Base-by-base conservation (phyloP, 23 tunicate genomes). In the Phallusia fumigata region DNA sequence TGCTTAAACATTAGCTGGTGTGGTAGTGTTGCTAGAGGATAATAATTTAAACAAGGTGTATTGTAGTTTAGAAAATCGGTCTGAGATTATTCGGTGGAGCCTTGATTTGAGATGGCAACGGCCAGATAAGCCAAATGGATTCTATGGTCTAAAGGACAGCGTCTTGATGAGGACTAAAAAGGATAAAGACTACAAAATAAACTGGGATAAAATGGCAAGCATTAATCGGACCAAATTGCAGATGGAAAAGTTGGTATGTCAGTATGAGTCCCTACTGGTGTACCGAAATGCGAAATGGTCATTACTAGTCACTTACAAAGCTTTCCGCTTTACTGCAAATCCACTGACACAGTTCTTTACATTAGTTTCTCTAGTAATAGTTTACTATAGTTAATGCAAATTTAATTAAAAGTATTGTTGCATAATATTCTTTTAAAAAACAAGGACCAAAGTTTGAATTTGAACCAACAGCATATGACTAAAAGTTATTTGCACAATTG, bases 51-150 rank as follows among this genome's bases (percentile, higher is more conserved):
- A 40, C 47, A n/a, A n/a, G n/a, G n/a, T n/a, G n/a, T 65, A 5
- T 65, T 40, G 47, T 69, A 88, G 93, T 83, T 65, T 93, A 84
- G 90, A 88, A 65, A 93, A 93, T 58, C 76, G 65, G 0, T 93
- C 93, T 26, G 89, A 88, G 30, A 85, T 80, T 19, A 88, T 93
- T 73, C 89, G 98, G 0, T 94, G 98, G 98, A 94, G 98, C 78
- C 36, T 94, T 15, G 98, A 94, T 76, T 78, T 94, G 79, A 86
- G 98, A 22, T 94, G 98, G 98, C 98, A 94, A 77, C 65, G 80
- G 13, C 98, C 98, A 24, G 92, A 89, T 65, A 80, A 65, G 22
- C 79, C 78, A 32, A 94, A 94, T 77, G 98, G 98, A 8, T 94
- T 94, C 64, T 88, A 89, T 80, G 94, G 98, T 36, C 49, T 94